Evolutionary conservation across 2,797 vertebrate species (phyloP), one percentile per base, ranked within the genome.

Genomic region (Cossypha heuglini): DNA sequence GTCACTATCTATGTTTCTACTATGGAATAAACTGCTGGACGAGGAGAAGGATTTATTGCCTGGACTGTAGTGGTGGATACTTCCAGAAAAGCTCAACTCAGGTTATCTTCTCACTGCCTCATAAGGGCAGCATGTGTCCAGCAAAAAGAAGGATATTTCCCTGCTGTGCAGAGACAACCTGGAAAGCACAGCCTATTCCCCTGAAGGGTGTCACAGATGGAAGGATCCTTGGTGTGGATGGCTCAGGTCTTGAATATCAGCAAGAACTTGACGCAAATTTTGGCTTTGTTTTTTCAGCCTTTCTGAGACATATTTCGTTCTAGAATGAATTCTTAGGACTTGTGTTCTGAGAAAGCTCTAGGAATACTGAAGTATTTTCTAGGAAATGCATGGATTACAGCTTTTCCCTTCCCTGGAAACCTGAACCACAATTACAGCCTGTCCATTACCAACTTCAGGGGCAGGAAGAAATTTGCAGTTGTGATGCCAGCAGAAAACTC

Each of bases 31-130:
- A 85, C 42, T 6, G 2, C 63, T 31, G 64, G 77, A 75, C 10
- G 22, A 94, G 61, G 58, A 94, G 92, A 87, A 87, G 90, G 78
- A 92, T 95, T 80, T 87, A 83, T 83, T 5, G 5, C 49, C 92
- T 88, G 81, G 76, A 54, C 31, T 90, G 76, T 35, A 82, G 63
- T 63, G 88, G 73, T 66, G 52, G 67, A 86, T 90, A 33, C 37
- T 66, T 79, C 48, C 74, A 68, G 82, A 94, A 91, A 33, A 66
- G n/a, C 82, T 86, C 74, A n/a, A 0, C 21, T 81, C 61, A 22
- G 51, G 69, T 74, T 84, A 69, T 55, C 55, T 91, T 38, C 55
- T 59, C 55, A 4, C 42, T 74, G 71, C 46, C 69, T 85, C 31
- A 12, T 2, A 26, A 93, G 13, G 71, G 26, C 62, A 78, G 43